Evolutionary conservation across 35 echinoderm and acorn worm species (phyloP), one percentile per base, ranked within the genome.

Genomic region (Ptychodera flava): DNA sequence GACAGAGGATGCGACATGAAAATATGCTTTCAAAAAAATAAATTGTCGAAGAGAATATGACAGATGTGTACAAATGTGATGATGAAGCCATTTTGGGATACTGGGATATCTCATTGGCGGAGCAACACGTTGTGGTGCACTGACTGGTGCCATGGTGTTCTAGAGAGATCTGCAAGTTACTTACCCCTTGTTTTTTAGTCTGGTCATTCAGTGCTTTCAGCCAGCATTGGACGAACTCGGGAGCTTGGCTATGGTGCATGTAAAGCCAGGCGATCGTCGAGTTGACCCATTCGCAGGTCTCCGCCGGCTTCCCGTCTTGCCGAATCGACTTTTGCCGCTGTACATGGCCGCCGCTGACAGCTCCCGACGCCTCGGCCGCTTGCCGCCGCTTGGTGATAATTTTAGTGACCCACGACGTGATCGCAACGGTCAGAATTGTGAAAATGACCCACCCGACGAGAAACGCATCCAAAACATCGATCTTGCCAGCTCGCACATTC

Each of bases 121-220:
- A n/a, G n/a, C n/a, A n/a, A n/a, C n/a, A n/a, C n/a, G n/a, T n/a
- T n/a, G n/a, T n/a, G n/a, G n/a, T n/a, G n/a, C n/a, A n/a, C n/a
- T n/a, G n/a, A n/a, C n/a, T n/a, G n/a, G n/a, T n/a, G n/a, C n/a
- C n/a, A n/a, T n/a, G n/a, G n/a, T n/a, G n/a, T n/a, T n/a, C n/a
- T n/a, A n/a, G n/a, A n/a, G n/a, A n/a, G n/a, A n/a, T n/a, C n/a
- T n/a, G n/a, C n/a, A n/a, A n/a, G n/a, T 34, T 78, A 90, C 96
- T 90, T 92, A 99, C 96, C 85, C 96, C 96, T 92, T 93, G 90
- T 89, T 92, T 94, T 78, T 92, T 99, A 31, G 96, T 89, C 35
- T 99, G 89, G 16, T 99, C 96, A 84, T 99, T 99, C 0, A 99
- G 88, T 30, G 96, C 96, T 86, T 92, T 99, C 35, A 99, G 80